Evolutionary conservation across 1,140 invertebrate genomes (phyloP).

Genomic region (Dinoponera quadriceps): DNA sequence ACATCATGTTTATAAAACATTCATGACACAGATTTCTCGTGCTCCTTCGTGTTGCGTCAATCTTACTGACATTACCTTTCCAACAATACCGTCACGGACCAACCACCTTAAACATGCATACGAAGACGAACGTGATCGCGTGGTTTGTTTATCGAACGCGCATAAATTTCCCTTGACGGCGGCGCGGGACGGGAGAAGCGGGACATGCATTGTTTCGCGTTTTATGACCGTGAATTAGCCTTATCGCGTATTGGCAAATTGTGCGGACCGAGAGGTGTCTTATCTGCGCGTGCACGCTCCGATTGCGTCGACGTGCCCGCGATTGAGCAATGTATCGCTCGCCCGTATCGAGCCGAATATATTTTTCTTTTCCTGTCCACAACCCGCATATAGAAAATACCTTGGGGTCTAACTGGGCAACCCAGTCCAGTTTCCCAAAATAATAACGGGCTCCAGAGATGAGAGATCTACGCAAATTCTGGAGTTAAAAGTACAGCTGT

Average conservation of each 20-base stretch:
- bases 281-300: background rate
- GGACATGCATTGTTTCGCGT: conserved; percentile 17
- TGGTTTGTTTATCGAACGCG: background rate
- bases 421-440: too few relatives aligned
- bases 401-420: too few relatives aligned
- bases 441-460: too few relatives aligned
- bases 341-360: background rate
- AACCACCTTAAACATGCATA: background rate
- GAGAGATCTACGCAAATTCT: too few relatives aligned
- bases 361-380: background rate
- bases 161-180: conserved; percentile 27
- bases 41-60: too few relatives aligned
- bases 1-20: too few relatives aligned
- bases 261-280: background rate
- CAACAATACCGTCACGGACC: too few relatives aligned
- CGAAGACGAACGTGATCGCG: background rate
- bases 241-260: conserved; percentile 36
- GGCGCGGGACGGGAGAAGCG: background rate
- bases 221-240: conserved; percentile 34
- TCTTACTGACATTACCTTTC: too few relatives aligned
- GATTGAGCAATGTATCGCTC: background rate
- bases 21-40: too few relatives aligned
- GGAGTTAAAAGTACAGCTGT: too few relatives aligned
- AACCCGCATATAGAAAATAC: too few relatives aligned
- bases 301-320: conserved; percentile 10